Conservation (phyloP, 2,888 invertebrate genomes). For the Thelaira solivaga region DNA sequence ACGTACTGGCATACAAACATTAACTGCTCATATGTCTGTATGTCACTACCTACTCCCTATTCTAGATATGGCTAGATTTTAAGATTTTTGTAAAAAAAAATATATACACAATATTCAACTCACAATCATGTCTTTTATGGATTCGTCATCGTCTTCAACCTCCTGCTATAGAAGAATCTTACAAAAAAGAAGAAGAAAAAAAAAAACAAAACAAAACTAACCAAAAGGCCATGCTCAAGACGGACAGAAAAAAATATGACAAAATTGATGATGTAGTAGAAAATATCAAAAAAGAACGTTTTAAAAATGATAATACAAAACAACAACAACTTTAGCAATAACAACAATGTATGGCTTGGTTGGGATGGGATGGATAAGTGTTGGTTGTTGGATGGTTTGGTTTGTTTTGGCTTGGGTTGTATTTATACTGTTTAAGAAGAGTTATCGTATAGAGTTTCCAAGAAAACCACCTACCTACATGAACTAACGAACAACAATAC, state of each 20-base stretch:
- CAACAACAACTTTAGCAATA: constrained; percentile 13
- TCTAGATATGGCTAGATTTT: not conserved
- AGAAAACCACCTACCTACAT: constrained; percentile 59
- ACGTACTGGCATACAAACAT: too few relatives aligned
- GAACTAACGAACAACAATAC: not conserved
- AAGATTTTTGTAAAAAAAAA: constrained; percentile 4
- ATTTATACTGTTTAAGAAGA: constrained; percentile 29
- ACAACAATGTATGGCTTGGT: constrained; percentile 10
- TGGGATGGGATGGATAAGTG: too few relatives aligned
- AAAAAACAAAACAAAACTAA: constrained; percentile 1
- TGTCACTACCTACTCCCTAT: constrained; percentile 18
- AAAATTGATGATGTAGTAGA: constrained; percentile 52
- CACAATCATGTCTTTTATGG: constrained; percentile 48
- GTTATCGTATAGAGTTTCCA: constrained; percentile 53
- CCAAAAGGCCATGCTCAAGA: constrained; percentile 25
- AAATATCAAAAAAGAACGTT: constrained; percentile 20
- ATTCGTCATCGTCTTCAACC: constrained; percentile 48
- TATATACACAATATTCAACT: constrained; percentile 24
- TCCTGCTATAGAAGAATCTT: constrained; percentile 6
- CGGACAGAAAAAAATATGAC: constrained; percentile 43
- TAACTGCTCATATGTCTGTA: not conserved
- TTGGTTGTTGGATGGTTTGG: constrained; percentile 1
- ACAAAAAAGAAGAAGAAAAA: not conserved
- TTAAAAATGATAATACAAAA: constrained; percentile 9
- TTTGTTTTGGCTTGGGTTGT: constrained; percentile 20